Evolutionary conservation across 2,113 vertebrate genomes (phyloP), one percentile per base, ranked within the genome.

Genomic region (Pheucticus melanocephalus): DNA sequence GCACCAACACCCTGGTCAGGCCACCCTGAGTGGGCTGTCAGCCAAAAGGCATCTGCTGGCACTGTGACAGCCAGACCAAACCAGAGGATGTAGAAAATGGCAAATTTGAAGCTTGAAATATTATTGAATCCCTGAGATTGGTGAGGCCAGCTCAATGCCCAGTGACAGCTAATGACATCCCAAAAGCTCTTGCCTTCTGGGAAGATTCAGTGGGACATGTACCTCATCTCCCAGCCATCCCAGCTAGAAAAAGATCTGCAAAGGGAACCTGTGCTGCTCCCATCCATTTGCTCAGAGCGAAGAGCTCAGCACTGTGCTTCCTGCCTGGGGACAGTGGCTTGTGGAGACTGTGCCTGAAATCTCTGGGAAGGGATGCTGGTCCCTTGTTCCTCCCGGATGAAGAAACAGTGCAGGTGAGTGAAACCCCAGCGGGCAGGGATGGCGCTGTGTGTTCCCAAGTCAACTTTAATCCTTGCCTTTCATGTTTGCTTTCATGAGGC

Each of bases 391-490:
- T 59, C 63, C 39, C 44, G 14, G 16, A 71, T 24, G 54, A 48
- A 40, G 14, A 78, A 35, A 50, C 53, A 61, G 50, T 2, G 6
- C 4, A 21, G 76, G 39, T 23, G 54, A 95, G 64, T 1, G 40
- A 86, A 94, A 77, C 77, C 72, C 82, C 27, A 39, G 60, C 45
- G 61, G 68, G 59, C 82, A 63, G 66, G 75, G n/a, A 48, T 25
- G 10, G 40, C 2, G 2, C 10, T 57, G 45, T 6, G 3, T 40
- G 60, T 60, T 87, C 90, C 92, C 57, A 42, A 70, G 30, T 78
- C 51, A 83, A 10, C 86, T 92, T 93, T 92, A 90, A 90, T 90
- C 88, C 82, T 90, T 54, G 30, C 63, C 85, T 92, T 90, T 90
- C 11, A 68, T 90, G 71, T 66, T 77, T 3, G 1, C 77, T 92